Evolutionary conservation across 2,113 vertebrate genomes (phyloP).

Genomic region (Hassar affinis): DNA sequence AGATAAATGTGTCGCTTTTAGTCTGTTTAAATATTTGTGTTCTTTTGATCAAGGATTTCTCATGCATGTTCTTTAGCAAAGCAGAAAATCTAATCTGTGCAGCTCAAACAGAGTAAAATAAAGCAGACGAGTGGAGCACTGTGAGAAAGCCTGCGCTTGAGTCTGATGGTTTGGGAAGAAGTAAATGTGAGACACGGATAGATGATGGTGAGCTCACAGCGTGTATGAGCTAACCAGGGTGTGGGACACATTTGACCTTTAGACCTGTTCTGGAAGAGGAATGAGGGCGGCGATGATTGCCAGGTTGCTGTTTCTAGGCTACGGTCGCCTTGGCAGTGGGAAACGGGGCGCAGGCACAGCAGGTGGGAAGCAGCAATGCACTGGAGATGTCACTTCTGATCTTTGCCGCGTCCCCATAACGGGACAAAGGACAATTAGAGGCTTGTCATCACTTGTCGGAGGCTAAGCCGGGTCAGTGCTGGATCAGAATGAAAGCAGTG

Average conservation of each 20-base stretch:
- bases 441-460: conserved; percentile 36
- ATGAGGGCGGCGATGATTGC: conserved; percentile 31
- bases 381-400: conserved; percentile 37
- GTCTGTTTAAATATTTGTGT: not conserved
- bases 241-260: conserved; percentile 48
- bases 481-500: not conserved
- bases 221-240: conserved; percentile 42
- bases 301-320: conserved; percentile 45
- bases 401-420: conserved; percentile 18
- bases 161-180: conserved; percentile 26
- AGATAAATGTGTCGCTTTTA: not conserved
- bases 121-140: not conserved
- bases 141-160: conserved; percentile 10
- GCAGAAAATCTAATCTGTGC: not conserved
- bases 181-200: conserved; percentile 17
- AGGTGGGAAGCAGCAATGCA: conserved; percentile 29
- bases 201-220: conserved; percentile 35
- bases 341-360: conserved; percentile 38
- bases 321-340: conserved; percentile 30
- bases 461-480: conserved; percentile 19
- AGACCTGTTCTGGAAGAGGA: conserved; percentile 36
- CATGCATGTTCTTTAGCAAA: not conserved
- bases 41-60: not conserved
- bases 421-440: conserved; percentile 10
- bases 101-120: not conserved